Evolutionary conservation across 2,888 invertebrate species (phyloP), one percentile per base, ranked within the genome.

Genomic region (Allygus modestus): DNA sequence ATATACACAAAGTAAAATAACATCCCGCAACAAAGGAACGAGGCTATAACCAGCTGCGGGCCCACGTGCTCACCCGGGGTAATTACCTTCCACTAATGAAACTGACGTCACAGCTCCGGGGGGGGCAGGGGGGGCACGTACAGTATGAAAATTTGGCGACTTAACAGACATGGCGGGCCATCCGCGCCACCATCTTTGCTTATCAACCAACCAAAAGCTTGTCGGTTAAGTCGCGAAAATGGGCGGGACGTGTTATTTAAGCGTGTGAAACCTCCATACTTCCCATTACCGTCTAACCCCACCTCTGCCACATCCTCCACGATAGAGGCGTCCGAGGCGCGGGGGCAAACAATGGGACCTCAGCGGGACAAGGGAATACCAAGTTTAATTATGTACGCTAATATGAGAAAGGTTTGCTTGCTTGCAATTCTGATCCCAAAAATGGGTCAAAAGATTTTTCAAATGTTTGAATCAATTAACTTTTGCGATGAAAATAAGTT

Each of bases 81-180:
- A 79, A 79, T 79, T 58, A 58, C 58, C n/a, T 28, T 5, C 31
- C 23, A 7, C 26, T 58, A 79, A 79, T 79, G 79, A 79, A 37
- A 33, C 20, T 58, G 54, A 79, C 79, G 58, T 79, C 54, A 54
- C 58, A 12, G 0, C 46, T 12, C 11, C n/a, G 1, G 1, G 77
- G 54, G 58, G 23, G 79, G 58, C 23, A 51, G 28, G 46, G 77
- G 77, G 37, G 79, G 79, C 79, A 79, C 79, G 79, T 79, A 79
- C 79, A 58, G 79, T 79, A 79, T 79, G 79, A 79, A 79, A 79
- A 79, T 79, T 79, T 31, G 79, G 58, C 79, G 58, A 79, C 77
- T 43, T 43, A 23, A 28, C n/a, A 28, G 51, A 5, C 31, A 37
- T 33, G 58, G 58, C 58, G 28, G 58, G 12, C 77, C 58, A 31